Conservation (phyloP, 1,140 invertebrate genomes). For the Rhagoletis pomonella region DNA sequence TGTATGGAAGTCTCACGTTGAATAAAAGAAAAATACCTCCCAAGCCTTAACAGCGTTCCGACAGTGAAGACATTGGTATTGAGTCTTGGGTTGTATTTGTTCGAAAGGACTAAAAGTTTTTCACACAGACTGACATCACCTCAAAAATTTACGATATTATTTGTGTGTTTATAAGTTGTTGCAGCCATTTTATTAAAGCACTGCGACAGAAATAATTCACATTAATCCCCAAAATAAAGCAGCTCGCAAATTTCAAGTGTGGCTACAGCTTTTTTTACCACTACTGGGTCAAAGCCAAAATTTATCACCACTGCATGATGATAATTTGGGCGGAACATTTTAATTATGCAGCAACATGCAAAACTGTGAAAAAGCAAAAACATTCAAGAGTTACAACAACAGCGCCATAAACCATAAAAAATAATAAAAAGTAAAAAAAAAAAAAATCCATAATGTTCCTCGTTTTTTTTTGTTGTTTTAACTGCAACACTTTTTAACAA, state of each 20-base stretch:
- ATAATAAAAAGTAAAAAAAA: not conserved
- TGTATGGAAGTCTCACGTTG: no score
- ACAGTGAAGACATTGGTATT: no score
- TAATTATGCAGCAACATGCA: slow-evolving; percentile 3
- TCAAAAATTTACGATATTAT: no score
- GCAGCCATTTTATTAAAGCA: not conserved
- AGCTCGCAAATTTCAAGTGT: not conserved
- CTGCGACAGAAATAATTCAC: not conserved
- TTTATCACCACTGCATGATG: slow-evolving; percentile 33
- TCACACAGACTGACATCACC: no score
- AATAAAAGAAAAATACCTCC: no score
- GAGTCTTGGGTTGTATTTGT: no score
- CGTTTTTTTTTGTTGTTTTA: not conserved
- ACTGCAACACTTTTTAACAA: not conserved
- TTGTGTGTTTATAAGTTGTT: no score
- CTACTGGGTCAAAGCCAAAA: slow-evolving; percentile 34
- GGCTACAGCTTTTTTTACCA: not conserved
- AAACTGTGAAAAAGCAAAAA: not conserved
- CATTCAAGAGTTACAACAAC: not conserved
- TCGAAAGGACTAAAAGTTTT: no score
- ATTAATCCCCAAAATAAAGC: not conserved
- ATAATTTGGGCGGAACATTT: slow-evolving; percentile 33
- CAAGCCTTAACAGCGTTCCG: no score
- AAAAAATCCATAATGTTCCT: not conserved
- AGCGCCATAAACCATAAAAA: not conserved